A percentile compares a stretch with the other conserved stretches of the same genome.
Conservation (phyloP, 2,888 invertebrate species). For the Acanthopleura granulata region DNA sequence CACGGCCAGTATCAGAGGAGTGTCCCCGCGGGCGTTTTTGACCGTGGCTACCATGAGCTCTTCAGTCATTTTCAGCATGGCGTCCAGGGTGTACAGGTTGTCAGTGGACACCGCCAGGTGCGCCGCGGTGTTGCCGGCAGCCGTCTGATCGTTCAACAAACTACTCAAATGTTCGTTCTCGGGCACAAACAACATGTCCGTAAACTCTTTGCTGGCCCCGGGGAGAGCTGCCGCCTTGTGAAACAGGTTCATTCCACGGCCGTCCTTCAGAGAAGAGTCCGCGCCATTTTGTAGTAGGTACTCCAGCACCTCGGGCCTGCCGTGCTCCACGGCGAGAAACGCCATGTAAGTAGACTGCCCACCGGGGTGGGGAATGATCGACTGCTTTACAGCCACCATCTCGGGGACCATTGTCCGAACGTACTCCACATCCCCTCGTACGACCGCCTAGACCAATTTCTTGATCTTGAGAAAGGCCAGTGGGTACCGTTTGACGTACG, state of each 20-base stretch:
- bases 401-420: neutral
- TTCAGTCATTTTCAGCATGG: neutral
- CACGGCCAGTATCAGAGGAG: neutral
- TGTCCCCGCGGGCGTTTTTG: constrained; percentile 1
- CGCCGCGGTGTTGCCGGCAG: neutral
- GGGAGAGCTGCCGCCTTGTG: neutral
- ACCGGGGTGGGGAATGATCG: neutral
- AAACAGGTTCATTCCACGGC: neutral
- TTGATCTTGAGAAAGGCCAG: neutral
- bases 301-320: neutral
- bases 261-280: neutral
- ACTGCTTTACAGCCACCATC: neutral
- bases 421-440: neutral
- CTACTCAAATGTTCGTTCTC: neutral
- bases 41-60: neutral
- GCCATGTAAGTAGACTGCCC: neutral
- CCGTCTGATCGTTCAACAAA: neutral
- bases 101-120: neutral
- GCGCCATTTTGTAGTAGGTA: neutral
- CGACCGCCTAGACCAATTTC: neutral
- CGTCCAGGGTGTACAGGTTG: neutral
- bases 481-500: neutral
- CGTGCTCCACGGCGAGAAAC: constrained; percentile 1
- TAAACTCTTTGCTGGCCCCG: neutral
- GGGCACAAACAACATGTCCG: neutral